Percentiles rank a stretch among this genome's conserved stretches.
These are phyloP conservation scores for Ornithorhynchus anatinus DNA, from an alignment of 2,113 vertebrate genomes.

Conservation along the genomic window DNA sequence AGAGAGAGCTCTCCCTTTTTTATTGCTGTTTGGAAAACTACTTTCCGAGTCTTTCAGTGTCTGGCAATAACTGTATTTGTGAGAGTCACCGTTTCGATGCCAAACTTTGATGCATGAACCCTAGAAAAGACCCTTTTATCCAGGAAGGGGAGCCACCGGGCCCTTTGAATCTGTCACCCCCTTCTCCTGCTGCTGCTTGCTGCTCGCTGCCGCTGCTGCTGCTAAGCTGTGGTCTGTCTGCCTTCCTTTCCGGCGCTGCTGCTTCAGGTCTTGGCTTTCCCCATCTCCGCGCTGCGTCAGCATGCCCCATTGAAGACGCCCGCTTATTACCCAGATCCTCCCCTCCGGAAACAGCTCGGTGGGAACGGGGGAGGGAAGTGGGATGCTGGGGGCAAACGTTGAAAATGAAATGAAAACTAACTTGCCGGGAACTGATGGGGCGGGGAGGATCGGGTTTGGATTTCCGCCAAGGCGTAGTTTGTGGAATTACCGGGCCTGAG, in stretches of 20 bases:
- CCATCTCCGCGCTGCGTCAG: conserved; percentile 22
- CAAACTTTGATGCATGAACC: conserved; percentile 61
- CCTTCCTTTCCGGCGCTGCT: conserved; percentile 28
- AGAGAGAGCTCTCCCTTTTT: conserved; percentile 52
- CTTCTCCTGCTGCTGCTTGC: conserved; percentile 21
- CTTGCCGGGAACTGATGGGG: too few species aligned
- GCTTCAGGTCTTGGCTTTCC: conserved; percentile 11
- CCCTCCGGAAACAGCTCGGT: too few species aligned
- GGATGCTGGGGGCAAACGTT: too few species aligned
- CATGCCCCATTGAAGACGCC: too few species aligned
- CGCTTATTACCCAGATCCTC: too few species aligned
- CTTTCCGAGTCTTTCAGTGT: conserved; percentile 64
- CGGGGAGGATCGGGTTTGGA: too few species aligned
- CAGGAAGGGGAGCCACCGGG: conserved; percentile 58
- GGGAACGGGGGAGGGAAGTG: too few species aligned
- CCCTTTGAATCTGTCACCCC: conserved; percentile 22
- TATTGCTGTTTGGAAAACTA: conserved; percentile 57
- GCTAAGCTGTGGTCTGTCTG: conserved; percentile 43
- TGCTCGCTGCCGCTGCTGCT: conserved; percentile 19
- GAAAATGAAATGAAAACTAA: too few species aligned
- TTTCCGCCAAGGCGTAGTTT: too few species aligned
- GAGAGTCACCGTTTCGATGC: conserved; percentile 59
- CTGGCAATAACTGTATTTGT: conserved; percentile 67
- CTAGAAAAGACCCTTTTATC: conserved; percentile 50
- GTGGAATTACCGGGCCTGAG: too few species aligned